Evolutionary conservation across 1,140 invertebrate species (phyloP).

Genomic region (Yoshiicerus persimilis): DNA sequence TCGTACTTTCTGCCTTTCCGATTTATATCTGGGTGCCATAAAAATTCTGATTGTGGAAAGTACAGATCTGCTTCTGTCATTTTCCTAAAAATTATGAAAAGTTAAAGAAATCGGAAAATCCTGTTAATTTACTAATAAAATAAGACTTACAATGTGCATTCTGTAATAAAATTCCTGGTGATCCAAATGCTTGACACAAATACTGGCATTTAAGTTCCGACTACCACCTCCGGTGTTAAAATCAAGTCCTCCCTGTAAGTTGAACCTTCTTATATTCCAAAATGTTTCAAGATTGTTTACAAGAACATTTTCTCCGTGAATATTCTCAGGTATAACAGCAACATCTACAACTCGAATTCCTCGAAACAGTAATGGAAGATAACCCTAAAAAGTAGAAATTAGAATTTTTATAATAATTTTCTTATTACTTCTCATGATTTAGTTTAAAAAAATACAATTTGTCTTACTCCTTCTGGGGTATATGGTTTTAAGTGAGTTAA

Average conservation of each 20-base stretch:
- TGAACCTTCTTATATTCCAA: neutral
- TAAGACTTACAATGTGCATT: neutral
- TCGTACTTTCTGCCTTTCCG: conserved; percentile 21
- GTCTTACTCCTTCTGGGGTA: neutral
- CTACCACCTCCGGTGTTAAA: neutral
- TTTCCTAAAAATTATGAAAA: neutral
- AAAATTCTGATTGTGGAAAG: conserved; percentile 30
- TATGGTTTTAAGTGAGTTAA: neutral
- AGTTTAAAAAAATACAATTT: neutral
- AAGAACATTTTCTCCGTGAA: neutral
- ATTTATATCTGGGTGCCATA: neutral
- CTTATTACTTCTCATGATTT: too few species aligned
- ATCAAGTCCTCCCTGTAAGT: neutral
- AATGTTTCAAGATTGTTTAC: neutral
- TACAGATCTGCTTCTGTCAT: neutral
- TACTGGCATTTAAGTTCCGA: neutral
- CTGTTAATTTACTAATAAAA: too few species aligned
- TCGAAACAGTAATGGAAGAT: neutral
- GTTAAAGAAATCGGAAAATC: neutral
- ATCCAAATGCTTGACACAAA: conserved; percentile 28
- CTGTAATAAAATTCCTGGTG: conserved; percentile 27
- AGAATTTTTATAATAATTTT: too few species aligned
- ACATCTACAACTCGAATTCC: neutral
- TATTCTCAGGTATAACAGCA: neutral
- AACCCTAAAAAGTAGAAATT: conserved; percentile 28